A percentile compares a stretch with the other conserved stretches of the same genome.
Evolutionary conservation across 2,888 invertebrate species (phyloP).

Genomic region (Blomia tropicalis): DNA sequence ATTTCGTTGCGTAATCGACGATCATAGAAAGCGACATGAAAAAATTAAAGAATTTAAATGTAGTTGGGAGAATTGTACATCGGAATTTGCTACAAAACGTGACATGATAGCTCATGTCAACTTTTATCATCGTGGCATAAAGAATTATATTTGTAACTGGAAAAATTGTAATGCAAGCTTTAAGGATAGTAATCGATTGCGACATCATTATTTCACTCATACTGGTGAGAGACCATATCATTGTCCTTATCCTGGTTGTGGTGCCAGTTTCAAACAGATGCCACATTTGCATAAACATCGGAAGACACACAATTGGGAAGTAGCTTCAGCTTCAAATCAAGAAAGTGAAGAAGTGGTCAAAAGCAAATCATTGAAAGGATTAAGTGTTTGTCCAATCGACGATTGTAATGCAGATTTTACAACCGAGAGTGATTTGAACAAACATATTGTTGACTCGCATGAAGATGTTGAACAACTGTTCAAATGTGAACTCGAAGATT

Average conservation of each 20-base stretch:
- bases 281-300: slow-evolving; percentile 8
- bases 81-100: not conserved
- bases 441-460: not conserved
- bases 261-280: slow-evolving; percentile 3
- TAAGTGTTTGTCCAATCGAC: not conserved
- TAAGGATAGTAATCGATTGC: slow-evolving; percentile 5
- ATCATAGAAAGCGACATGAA: not conserved
- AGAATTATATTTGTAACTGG: slow-evolving; percentile 6
- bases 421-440: not conserved
- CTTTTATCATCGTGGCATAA: slow-evolving; percentile 1
- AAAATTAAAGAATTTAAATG: slow-evolving; percentile 7
- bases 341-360: too few species aligned
- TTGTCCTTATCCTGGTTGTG: not conserved
- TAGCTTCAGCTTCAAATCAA: not conserved
- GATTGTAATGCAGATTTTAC: not conserved
- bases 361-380: too few species aligned
- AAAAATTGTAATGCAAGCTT: not conserved
- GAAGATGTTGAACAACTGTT: not conserved
- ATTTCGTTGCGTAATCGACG: not conserved
- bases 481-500: not conserved
- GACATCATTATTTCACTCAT: slow-evolving; percentile 9
- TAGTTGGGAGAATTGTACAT: not conserved
- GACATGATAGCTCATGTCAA: slow-evolving; percentile 9
- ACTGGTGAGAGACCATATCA: slow-evolving; percentile 10
- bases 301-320: not conserved